phyloP scores from a whole-genome alignment of 2,113 vertebrate genomes.

The Scatophagus argus region DNA sequence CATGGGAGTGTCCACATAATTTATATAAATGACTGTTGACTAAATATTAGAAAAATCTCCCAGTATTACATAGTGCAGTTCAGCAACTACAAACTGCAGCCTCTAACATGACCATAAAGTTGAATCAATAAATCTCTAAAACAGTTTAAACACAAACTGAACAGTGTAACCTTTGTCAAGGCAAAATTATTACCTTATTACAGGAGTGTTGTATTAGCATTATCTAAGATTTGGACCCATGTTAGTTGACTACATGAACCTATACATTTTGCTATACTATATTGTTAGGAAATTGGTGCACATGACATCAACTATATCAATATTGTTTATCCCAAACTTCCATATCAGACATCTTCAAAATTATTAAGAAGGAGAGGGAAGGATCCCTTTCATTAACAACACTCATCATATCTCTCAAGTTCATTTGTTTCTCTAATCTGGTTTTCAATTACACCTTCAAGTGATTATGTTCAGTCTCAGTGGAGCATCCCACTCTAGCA shows the following conservation, averaged over 20 bases:
- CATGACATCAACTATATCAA: constrained; percentile 8
- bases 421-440: constrained; percentile 59
- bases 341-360: neutral
- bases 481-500: neutral
- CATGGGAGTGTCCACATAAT: neutral
- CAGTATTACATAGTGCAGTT: neutral
- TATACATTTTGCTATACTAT: no score
- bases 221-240: no score
- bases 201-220: neutral
- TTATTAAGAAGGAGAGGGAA: constrained; percentile 16
- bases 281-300: neutral
- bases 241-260: no score
- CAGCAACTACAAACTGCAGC: neutral
- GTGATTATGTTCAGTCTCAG: constrained; percentile 46
- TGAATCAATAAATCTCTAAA: no score
- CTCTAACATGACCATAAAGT: neutral
- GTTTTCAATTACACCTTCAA: constrained; percentile 67
- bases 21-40: neutral
- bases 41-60: neutral
- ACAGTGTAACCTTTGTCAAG: no score
- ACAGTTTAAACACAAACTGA: no score
- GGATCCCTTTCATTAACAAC: constrained; percentile 29
- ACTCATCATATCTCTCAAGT: constrained; percentile 37
- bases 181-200: no score
- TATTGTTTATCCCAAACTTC: neutral